These are phyloP conservation scores for Scaptomyza parva DNA, from an alignment of 2,888 invertebrate species.

Conservation along the genomic window DNA sequence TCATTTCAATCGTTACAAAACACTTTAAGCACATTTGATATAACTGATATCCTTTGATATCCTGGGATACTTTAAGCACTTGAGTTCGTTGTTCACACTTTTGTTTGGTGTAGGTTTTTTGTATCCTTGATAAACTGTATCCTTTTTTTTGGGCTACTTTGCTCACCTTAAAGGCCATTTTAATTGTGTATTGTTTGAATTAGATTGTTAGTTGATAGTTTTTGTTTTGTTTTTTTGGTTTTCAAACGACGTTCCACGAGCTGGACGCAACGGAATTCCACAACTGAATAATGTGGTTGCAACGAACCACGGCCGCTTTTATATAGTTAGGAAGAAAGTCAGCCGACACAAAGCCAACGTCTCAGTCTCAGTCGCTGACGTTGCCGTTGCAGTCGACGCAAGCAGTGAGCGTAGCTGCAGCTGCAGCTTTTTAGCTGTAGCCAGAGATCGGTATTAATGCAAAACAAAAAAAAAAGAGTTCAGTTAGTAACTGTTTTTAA, in stretches of 20 bases:
- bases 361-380: slow-evolving; percentile 32
- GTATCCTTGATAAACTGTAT: slow-evolving; percentile 61
- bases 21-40: slow-evolving; percentile 32
- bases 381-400: slow-evolving; percentile 21
- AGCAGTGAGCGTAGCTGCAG: slow-evolving; percentile 24
- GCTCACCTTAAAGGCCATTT: slow-evolving; percentile 84
- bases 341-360: slow-evolving; percentile 39
- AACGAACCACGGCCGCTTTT: slow-evolving; percentile 84
- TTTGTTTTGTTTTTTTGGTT: slow-evolving; percentile 18
- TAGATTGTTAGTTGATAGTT: slow-evolving; percentile 53
- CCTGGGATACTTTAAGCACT: slow-evolving; percentile 13
- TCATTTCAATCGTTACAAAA: background rate
- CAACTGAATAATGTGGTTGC: slow-evolving; percentile 85
- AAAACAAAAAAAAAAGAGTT: slow-evolving; percentile 63
- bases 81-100: slow-evolving; percentile 36
- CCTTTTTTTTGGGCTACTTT: slow-evolving; percentile 28
- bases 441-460: slow-evolving; percentile 53
- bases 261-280: slow-evolving; percentile 84
- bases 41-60: slow-evolving; percentile 21
- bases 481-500: slow-evolving; percentile 51
- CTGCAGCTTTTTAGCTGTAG: slow-evolving; percentile 12
- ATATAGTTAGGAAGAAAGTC: slow-evolving; percentile 85
- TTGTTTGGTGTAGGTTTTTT: background rate
- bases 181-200: slow-evolving; percentile 40
- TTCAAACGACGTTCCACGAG: slow-evolving; percentile 67